Conservation (phyloP, 2,113 vertebrate species). For the Aptenodytes patagonicus region DNA sequence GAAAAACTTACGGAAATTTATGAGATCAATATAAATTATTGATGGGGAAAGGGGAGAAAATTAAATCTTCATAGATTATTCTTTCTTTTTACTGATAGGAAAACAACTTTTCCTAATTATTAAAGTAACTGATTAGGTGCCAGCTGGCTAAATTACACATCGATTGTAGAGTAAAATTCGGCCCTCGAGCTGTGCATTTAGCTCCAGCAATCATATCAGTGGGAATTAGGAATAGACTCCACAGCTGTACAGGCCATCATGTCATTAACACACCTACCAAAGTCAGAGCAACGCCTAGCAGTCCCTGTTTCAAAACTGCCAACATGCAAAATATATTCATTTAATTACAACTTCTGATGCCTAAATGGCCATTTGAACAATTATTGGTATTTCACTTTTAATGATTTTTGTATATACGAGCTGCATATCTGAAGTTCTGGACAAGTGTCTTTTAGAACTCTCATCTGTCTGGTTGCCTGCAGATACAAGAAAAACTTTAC, state of each 20-base stretch:
- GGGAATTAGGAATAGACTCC: not conserved
- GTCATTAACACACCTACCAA: not conserved
- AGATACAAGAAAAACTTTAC: not conserved
- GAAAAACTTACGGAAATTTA: not conserved
- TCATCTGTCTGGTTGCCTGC: not conserved
- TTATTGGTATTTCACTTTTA: not conserved
- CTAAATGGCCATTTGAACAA: not conserved
- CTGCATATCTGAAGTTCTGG: not conserved
- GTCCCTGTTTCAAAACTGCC: not conserved
- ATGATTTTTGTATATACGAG: not conserved
- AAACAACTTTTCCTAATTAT: not conserved
- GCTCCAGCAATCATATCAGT: fast-evolving
- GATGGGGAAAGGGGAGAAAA: not conserved
- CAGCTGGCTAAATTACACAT: not conserved
- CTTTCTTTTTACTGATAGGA: not conserved
- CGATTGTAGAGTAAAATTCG: not conserved
- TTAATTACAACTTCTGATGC: not conserved
- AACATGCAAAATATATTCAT: not conserved
- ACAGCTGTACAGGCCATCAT: fast-evolving
- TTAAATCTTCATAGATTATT: not conserved
- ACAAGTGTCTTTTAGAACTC: not conserved
- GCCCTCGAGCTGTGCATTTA: not conserved
- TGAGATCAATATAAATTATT: not conserved
- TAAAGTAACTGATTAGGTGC: not conserved
- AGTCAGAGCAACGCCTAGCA: not conserved